Evolutionary conservation across 2,888 invertebrate genomes (phyloP), one percentile per base, ranked within the genome.

Genomic region (Ametastegia equiseti): DNA sequence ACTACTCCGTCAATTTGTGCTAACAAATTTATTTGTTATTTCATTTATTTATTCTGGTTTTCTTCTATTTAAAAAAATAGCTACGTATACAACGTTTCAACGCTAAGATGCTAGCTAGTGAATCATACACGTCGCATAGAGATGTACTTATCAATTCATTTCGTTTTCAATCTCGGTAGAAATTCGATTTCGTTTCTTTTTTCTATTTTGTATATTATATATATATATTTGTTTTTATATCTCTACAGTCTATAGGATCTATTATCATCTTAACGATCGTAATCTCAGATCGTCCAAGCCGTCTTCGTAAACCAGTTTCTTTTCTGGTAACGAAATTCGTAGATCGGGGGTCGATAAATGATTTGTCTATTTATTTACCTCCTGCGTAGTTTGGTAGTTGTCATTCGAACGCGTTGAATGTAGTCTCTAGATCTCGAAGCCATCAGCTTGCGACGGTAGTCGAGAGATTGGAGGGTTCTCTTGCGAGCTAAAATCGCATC

Each of bases 391-490:
- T 90, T 91, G 80, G 90, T 88, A 83, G 88, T 87, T 50, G 90
- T 85, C 88, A 91, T 89, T 88, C 90, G 90, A 86, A 89, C 89
- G 85, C 91, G 90, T 85, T 90, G 90, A 81, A 91, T 86, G 90
- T 90, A 91, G 89, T 91, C 91, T 84, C 91, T 90, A 82, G 91
- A 89, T 81, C 90, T 89, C 86, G 91, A 88, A 78, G 89, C 89
- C 81, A 90, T 87, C 86, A 91, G 87, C 89, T 91, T 91, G 87
- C 91, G 90, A 80, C 91, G 89, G 88, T 91, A 91, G 86, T 91
- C 91, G 84, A 91, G 88, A 83, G 90, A 87, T 82, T 86, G 86
- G 81, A 90, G 87, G 81, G 87, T 87, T 84, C 91, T 89, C 86
- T 91, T 91, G 85, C 91, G 90, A 82, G 89, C 87, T 85, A 90